Base-by-base conservation (phyloP, 2,797 vertebrate species). In the Cheracebus regulus region DNA sequence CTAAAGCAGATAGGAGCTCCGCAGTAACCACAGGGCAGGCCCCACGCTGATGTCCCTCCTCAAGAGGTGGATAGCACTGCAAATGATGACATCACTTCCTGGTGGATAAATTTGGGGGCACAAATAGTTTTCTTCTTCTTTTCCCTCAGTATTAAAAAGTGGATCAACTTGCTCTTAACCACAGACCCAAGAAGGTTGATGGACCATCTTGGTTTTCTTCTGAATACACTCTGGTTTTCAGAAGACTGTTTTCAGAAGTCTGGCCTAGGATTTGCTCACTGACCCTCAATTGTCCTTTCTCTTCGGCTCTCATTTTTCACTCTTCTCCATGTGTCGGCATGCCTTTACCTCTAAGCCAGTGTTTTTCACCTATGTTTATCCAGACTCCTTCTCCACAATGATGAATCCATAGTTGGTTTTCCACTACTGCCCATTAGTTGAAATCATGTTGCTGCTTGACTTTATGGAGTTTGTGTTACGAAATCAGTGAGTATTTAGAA, bases 101-200 rank as follows among this genome's bases (percentile, higher is more conserved):
- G 73, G 81, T 41, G 24, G 67, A 87, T 82, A 78, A 84, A 75
- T 81, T 58, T 86, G 22, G 50, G 17, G 61, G 14, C 80, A 88
- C 84, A 88, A 95, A 19, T 8, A 48, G 17, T 39, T 55, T 81
- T 92, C 55, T 78, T 58, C 36, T 92, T 96, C 28, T 89, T 96
- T 96, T 75, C 50, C 50, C 39, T 95, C 73, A 17, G 9, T 86
- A 90, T 87, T 92, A 57, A 81, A 73, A 90, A 93, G 9, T 50
- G n/a, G 70, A 78, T 30, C 73, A 75, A 67, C 17, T 88, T 96
- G 41, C 33, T 76, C 46, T 20, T 83, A 92, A 41, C 6, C 61
- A 70, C 7, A 48, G 36, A 41, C 55, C 36, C 30, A 17, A 95
- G 50, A 50, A 86, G 11, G 15, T 83, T 52, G 75, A 61, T 8